phyloP scores from a whole-genome alignment of 2,797 vertebrate genomes.

The Tadarida brasiliensis region DNA sequence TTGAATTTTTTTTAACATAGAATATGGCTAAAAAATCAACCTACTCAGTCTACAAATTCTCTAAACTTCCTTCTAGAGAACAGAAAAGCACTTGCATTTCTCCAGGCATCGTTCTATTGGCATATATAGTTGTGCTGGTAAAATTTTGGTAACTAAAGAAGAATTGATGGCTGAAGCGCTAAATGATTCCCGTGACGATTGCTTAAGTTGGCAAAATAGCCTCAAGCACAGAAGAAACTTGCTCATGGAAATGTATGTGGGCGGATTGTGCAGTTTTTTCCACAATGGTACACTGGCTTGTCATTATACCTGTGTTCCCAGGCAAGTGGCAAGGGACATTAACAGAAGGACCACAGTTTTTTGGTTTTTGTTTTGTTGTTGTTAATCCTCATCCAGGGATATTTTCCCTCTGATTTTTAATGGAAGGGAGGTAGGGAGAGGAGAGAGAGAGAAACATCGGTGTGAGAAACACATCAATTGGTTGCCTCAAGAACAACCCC shows the following conservation, averaged over 20 bases:
- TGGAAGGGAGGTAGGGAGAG: too few relatives aligned
- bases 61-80: constrained; percentile 70
- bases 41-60: constrained; percentile 66
- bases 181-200: constrained; percentile 57
- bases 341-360: constrained; percentile 40
- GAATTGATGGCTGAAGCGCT: constrained; percentile 74
- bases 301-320: not conserved
- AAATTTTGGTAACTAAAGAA: constrained; percentile 66
- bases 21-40: constrained; percentile 77
- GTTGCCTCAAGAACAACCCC: too few relatives aligned
- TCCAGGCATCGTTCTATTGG: constrained; percentile 68
- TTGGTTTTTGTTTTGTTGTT: too few relatives aligned
- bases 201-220: constrained; percentile 65
- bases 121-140: constrained; percentile 61
- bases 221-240: constrained; percentile 29
- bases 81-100: constrained; percentile 71
- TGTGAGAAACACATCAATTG: too few relatives aligned
- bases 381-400: too few relatives aligned
- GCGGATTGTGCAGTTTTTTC: constrained; percentile 5
- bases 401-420: too few relatives aligned
- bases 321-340: not conserved
- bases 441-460: too few relatives aligned
- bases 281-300: not conserved
- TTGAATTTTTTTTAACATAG: constrained; percentile 75
- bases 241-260: not conserved